These are phyloP conservation scores for Cataglyphis altisquamis DNA, from an alignment of 2,888 invertebrate species.

Conservation along the genomic window DNA sequence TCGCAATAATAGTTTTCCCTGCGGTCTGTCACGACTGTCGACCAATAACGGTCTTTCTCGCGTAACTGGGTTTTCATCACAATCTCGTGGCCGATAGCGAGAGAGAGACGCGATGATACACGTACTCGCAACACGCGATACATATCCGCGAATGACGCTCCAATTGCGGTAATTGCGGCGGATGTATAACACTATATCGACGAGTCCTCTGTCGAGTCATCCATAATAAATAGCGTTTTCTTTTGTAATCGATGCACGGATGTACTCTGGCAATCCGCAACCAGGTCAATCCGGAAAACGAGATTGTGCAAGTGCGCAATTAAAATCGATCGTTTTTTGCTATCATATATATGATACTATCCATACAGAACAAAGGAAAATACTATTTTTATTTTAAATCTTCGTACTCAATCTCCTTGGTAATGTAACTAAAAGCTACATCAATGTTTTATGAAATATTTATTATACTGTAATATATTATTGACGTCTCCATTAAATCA, in stretches of 20 bases:
- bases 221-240: conserved; percentile 58
- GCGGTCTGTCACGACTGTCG: not conserved
- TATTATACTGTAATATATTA: not conserved
- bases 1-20: conserved; percentile 26
- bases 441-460: conserved; percentile 14
- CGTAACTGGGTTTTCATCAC: conserved; percentile 39
- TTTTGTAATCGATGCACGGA: not conserved
- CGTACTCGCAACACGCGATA: conserved; percentile 27
- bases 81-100: conserved; percentile 22
- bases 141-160: conserved; percentile 8
- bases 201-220: not conserved
- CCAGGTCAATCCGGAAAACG: conserved; percentile 25
- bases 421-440: not conserved
- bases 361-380: not conserved
- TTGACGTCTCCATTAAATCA: not conserved
- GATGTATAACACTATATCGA: conserved; percentile 41
- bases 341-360: not conserved
- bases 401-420: not conserved
- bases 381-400: conserved; percentile 11
- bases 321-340: conserved; percentile 31
- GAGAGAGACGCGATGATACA: not conserved
- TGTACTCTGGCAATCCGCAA: conserved; percentile 2
- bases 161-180: conserved; percentile 50
- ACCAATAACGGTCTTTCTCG: conserved; percentile 36
- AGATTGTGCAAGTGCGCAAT: conserved; percentile 30